Evolutionary conservation across 2,113 vertebrate genomes (phyloP).

Genomic region (Onychorhynchus coronatus): DNA sequence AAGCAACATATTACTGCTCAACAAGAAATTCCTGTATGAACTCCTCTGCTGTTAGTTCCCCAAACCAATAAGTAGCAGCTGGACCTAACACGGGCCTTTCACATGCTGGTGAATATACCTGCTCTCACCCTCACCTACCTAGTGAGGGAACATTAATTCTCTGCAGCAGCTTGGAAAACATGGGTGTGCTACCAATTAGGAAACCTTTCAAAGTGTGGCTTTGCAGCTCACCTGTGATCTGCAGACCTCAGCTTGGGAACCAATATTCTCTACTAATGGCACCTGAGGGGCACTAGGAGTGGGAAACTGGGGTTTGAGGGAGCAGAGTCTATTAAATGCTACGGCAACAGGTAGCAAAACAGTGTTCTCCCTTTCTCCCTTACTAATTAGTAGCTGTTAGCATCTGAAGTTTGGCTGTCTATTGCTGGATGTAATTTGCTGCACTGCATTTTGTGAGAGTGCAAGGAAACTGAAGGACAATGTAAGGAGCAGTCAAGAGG

Average conservation of each 20-base stretch:
- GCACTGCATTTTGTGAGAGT: background rate
- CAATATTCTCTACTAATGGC: conserved; percentile 43
- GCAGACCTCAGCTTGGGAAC: conserved; percentile 11
- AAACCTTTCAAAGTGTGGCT: conserved; percentile 37
- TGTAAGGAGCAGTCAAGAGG: background rate
- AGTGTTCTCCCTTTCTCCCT: background rate
- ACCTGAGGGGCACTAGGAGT: background rate
- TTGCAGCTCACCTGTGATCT: conserved; percentile 29
- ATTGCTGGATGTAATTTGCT: conserved; percentile 1
- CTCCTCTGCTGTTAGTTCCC: background rate
- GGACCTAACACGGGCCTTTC: background rate
- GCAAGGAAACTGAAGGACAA: background rate
- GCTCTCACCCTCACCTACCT: background rate
- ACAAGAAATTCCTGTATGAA: background rate
- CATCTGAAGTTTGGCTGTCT: conserved; percentile 13
- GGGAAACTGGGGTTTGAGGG: conserved; percentile 3
- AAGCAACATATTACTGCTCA: background rate
- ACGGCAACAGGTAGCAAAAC: conserved; percentile 50
- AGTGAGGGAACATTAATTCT: background rate
- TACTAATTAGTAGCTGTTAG: conserved; percentile 46
- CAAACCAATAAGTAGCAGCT: background rate
- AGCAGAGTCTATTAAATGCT: conserved; percentile 37
- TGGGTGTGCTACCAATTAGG: conserved; percentile 2
- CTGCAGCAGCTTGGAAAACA: background rate
- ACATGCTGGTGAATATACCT: background rate